phyloP scores from a whole-genome alignment of 2,797 vertebrate genomes.

The Margarornis squamiger region DNA sequence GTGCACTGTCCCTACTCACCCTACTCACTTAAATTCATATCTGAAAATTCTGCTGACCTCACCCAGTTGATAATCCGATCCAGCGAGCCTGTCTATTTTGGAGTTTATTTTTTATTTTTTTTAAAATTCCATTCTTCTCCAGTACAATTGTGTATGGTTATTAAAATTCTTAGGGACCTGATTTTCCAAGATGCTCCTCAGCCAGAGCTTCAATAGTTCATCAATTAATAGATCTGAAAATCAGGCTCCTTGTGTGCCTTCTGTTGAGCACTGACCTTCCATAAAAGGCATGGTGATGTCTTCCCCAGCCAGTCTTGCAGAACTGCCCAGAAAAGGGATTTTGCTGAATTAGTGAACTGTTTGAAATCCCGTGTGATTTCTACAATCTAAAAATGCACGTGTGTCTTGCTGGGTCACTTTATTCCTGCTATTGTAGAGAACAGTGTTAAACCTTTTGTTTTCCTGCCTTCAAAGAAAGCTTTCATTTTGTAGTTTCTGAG shows the following conservation, averaged over 20 bases:
- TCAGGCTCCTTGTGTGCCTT: background rate
- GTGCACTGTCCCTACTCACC: rapidly evolving
- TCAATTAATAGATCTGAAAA: background rate
- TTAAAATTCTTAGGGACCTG: background rate
- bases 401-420: background rate
- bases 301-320: background rate
- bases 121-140: background rate
- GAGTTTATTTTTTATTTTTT: background rate
- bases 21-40: background rate
- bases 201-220: background rate
- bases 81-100: background rate
- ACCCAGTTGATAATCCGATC: background rate
- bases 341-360: background rate
- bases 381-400: background rate
- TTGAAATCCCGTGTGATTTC: background rate
- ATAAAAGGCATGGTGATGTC: background rate
- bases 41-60: background rate
- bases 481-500: background rate
- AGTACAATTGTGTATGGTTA: background rate
- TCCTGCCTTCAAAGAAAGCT: background rate
- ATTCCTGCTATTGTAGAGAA: background rate
- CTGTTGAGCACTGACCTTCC: background rate
- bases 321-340: background rate
- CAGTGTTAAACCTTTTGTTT: background rate
- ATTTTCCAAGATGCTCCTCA: background rate